These are phyloP conservation scores for Callyntrura guangdongensis DNA, from an alignment of 2,888 invertebrate species.

Conservation along the genomic window DNA sequence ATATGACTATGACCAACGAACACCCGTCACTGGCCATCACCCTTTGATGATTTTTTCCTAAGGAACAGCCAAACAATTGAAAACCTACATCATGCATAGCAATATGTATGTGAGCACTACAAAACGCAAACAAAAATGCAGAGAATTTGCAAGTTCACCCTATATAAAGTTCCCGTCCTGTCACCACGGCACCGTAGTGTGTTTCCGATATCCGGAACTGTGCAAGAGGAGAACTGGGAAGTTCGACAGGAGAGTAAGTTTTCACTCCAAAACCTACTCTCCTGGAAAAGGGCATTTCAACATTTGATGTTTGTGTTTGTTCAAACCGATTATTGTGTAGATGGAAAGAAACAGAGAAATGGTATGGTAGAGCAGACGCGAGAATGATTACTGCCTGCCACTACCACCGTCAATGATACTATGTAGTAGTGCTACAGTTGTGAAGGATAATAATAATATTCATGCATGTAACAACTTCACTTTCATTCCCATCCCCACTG, in stretches of 20 bases:
- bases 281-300: constrained; percentile 52
- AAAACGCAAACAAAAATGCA: constrained; percentile 38
- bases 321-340: constrained; percentile 34
- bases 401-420: background rate
- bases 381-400: constrained; percentile 13
- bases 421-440: constrained; percentile 20
- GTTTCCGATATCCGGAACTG: constrained; percentile 59
- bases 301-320: constrained; percentile 15
- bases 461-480: constrained; percentile 49
- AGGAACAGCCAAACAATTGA: background rate
- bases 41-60: background rate
- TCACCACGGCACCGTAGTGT: constrained; percentile 12
- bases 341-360: constrained; percentile 37
- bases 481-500: constrained; percentile 37
- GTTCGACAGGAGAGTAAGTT: constrained; percentile 48
- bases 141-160: constrained; percentile 41
- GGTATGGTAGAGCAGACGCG: background rate
- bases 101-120: no score
- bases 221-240: constrained; percentile 12
- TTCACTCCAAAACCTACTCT: constrained; percentile 54
- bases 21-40: no score
- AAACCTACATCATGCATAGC: constrained; percentile 41
- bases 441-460: constrained; percentile 51
- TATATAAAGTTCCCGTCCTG: constrained; percentile 3
- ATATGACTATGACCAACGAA: background rate